phyloP scores from a whole-genome alignment of 2,888 invertebrate species.

The Cantharis rustica region DNA sequence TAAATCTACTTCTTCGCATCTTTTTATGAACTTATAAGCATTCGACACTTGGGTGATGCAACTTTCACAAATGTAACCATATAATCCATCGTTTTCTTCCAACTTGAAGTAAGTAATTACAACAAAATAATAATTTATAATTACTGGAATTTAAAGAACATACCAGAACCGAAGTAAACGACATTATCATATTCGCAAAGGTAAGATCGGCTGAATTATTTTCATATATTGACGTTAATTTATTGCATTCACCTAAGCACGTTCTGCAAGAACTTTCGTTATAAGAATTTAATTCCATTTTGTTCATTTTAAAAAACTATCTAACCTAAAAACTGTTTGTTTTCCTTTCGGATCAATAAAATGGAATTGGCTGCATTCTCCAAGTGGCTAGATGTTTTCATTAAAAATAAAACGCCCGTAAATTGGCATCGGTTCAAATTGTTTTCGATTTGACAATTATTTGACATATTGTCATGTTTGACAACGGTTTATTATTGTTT shows the following conservation, averaged over 20 bases:
- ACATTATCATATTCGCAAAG: conserved; percentile 29
- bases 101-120: conserved; percentile 10
- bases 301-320: conserved; percentile 2
- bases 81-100: conserved; percentile 29
- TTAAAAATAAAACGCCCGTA: no score
- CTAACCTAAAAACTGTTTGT: not conserved
- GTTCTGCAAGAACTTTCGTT: conserved; percentile 29
- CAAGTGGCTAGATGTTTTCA: not conserved
- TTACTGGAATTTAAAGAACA: not conserved
- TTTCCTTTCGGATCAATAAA: not conserved
- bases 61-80: conserved; percentile 30
- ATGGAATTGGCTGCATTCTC: not conserved
- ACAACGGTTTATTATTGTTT: no score
- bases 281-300: conserved; percentile 4
- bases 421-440: no score
- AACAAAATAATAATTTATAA: not conserved
- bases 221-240: conserved; percentile 25
- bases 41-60: conserved; percentile 26
- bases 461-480: not conserved
- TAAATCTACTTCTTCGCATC: conserved; percentile 31
- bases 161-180: conserved; percentile 30
- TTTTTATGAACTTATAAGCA: conserved; percentile 34
- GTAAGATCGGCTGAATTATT: conserved; percentile 15
- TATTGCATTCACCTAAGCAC: conserved; percentile 24
- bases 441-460: not conserved